These are phyloP conservation scores for Archips crataeganus DNA, from an alignment of 2,888 invertebrate species.

Conservation along the genomic window DNA sequence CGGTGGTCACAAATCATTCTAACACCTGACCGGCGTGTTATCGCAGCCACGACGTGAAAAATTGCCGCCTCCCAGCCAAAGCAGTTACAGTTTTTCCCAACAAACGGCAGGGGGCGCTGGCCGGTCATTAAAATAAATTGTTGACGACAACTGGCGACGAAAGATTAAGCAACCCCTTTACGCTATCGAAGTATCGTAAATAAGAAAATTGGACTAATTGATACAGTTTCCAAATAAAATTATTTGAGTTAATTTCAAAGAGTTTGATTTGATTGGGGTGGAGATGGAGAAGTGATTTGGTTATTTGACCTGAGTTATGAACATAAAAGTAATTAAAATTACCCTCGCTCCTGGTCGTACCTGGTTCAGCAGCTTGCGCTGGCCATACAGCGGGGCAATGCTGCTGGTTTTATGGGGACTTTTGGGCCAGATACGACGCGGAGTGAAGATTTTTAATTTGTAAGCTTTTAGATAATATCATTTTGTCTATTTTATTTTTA, in stretches of 20 bases:
- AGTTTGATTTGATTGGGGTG: conserved; percentile 25
- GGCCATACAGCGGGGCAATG: no score
- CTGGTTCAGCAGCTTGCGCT: no score
- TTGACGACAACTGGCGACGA: conserved; percentile 69
- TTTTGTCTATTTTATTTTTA: no score
- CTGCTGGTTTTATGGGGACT: no score
- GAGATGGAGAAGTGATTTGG: conserved; percentile 2
- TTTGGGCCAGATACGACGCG: no score
- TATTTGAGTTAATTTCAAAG: conserved; percentile 28
- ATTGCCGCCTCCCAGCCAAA: conserved; percentile 71
- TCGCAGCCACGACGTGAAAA: conserved; percentile 80
- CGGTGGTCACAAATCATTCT: conserved; percentile 79
- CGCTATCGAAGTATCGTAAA: conserved; percentile 38
- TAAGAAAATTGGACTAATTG: conserved; percentile 37
- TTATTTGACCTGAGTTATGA: background rate
- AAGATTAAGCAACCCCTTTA: conserved; percentile 41
- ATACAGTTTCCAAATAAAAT: conserved; percentile 23
- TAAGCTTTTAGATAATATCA: no score
- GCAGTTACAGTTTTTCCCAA: conserved; percentile 71
- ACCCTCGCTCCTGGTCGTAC: no score
- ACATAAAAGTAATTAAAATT: background rate
- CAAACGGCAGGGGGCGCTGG: conserved; percentile 61
- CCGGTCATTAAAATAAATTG: conserved; percentile 76
- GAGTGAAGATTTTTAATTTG: no score
- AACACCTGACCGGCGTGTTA: conserved; percentile 80